Percentiles rank a stretch among this genome's conserved stretches.
These are phyloP conservation scores for Porites rus DNA, from an alignment of 92 coral and sea anemone genomes.

Conservation along the genomic window DNA sequence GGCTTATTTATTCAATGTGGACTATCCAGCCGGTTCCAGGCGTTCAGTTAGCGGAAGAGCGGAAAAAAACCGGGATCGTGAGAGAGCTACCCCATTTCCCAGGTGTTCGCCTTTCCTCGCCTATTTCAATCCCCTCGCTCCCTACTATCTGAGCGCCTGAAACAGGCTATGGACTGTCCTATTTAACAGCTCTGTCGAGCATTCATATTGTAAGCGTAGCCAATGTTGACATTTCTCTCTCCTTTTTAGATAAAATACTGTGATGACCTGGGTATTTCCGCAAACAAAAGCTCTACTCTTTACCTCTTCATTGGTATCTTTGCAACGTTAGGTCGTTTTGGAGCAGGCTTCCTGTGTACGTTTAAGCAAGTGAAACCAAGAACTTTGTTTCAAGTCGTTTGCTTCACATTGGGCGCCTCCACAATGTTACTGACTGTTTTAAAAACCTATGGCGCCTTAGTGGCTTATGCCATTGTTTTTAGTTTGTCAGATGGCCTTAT, in stretches of 20 bases:
- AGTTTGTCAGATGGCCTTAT: slow-evolving; percentile 22
- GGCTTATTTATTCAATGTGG: no score
- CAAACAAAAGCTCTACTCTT: slow-evolving; percentile 43
- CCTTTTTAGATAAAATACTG: slow-evolving; percentile 46
- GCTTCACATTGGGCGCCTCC: slow-evolving; percentile 14
- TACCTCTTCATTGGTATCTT: slow-evolving; percentile 52
- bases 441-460: slow-evolving; percentile 3
- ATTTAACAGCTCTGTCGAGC: no score
- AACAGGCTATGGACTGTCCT: no score
- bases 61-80: no score
- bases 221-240: neutral
- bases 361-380: slow-evolving; percentile 21
- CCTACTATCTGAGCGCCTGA: no score
- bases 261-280: slow-evolving; percentile 50
- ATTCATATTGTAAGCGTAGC: neutral
- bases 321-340: slow-evolving; percentile 50
- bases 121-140: no score
- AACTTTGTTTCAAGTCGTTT: slow-evolving; percentile 29
- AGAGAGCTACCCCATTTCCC: no score
- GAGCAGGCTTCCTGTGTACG: slow-evolving; percentile 55
- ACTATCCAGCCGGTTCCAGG: no score
- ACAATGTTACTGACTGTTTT: slow-evolving; percentile 12
- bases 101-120: no score
- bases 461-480: slow-evolving; percentile 3
- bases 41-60: no score